Evolutionary conservation across 1,140 invertebrate species (phyloP), one percentile per base, ranked within the genome.

Genomic region (Pissodes strobi): DNA sequence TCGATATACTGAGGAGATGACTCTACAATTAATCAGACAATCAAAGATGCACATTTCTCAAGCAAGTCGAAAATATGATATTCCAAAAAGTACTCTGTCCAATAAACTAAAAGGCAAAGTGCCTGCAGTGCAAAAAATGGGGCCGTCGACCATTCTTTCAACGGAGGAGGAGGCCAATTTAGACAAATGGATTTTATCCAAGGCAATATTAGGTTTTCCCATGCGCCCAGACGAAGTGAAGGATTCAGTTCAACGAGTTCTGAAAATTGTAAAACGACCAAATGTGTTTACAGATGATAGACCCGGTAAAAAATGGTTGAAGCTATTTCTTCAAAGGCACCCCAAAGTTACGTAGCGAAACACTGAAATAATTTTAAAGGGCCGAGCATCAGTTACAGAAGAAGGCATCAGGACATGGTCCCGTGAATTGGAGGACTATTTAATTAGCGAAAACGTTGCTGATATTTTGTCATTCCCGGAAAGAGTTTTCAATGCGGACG

Each of bases 401-500:
- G 39, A 8, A 27, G 37, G 15, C 4, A 53, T 62, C 6, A 15
- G 49, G 5, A 12, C 18, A 8, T 62, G 60, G 60, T 62, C 53
- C 43, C 1, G 1, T 2, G 45, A 43, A 21, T n/a, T 61, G 25
- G 18, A 46, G 56, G 37, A 49, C 8, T 39, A 23, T 15, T 21
- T n/a, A n/a, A n/a, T n/a, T n/a, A n/a, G n/a, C n/a, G n/a, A n/a
- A n/a, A n/a, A n/a, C n/a, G n/a, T n/a, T 39, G n/a, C n/a, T n/a
- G n/a, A n/a, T n/a, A n/a, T n/a, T n/a, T n/a, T n/a, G 52, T 70
- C 73, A 15, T 45, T 57, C 6, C 58, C n/a, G n/a, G n/a, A n/a
- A n/a, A n/a, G 74, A 13, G 70, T 79, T 10, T 74, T 76, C 23
- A 80, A 79, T 63, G 38, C 68, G 4, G 74, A 79, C 45, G 77